Percentiles rank a stretch among this genome's conserved stretches.
Conservation (phyloP, 2,888 invertebrate genomes). For the Pollenia angustigena region DNA sequence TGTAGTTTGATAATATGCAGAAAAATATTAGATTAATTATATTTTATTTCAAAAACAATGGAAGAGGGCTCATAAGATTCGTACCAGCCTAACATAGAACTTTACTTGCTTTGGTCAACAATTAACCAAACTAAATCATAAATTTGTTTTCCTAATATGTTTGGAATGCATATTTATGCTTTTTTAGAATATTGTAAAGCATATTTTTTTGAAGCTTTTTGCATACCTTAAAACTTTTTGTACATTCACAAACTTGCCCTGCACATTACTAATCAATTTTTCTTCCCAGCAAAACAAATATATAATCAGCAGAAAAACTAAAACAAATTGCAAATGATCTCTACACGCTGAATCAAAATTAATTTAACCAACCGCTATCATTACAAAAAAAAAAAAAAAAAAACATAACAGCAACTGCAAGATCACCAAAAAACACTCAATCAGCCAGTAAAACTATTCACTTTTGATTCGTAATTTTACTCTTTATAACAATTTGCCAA, state of each 20-base stretch:
- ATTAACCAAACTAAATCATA: too few relatives aligned
- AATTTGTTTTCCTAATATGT: too few relatives aligned
- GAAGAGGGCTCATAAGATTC: too few relatives aligned
- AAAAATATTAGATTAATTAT: too few relatives aligned
- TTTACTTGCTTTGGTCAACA: too few relatives aligned
- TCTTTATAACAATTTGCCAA: constrained; percentile 11
- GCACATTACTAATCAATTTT: background rate
- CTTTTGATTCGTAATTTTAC: constrained; percentile 6
- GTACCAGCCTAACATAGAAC: too few relatives aligned
- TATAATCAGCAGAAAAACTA: constrained; percentile 26
- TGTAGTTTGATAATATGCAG: too few relatives aligned
- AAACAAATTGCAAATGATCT: constrained; percentile 34
- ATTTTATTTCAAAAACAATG: too few relatives aligned
- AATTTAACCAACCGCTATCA: constrained; percentile 51
- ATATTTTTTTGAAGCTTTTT: too few relatives aligned
- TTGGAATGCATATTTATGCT: too few relatives aligned
- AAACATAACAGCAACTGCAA: constrained; percentile 14
- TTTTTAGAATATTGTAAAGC: too few relatives aligned
- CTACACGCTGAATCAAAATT: constrained; percentile 42
- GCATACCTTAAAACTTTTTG: background rate
- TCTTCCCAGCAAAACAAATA: background rate
- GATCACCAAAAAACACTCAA: constrained; percentile 8
- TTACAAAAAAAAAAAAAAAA: background rate
- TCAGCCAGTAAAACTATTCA: constrained; percentile 31
- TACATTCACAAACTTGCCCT: background rate